Conservation (phyloP, 2,113 vertebrate species). For the Pluvialis apricaria region DNA sequence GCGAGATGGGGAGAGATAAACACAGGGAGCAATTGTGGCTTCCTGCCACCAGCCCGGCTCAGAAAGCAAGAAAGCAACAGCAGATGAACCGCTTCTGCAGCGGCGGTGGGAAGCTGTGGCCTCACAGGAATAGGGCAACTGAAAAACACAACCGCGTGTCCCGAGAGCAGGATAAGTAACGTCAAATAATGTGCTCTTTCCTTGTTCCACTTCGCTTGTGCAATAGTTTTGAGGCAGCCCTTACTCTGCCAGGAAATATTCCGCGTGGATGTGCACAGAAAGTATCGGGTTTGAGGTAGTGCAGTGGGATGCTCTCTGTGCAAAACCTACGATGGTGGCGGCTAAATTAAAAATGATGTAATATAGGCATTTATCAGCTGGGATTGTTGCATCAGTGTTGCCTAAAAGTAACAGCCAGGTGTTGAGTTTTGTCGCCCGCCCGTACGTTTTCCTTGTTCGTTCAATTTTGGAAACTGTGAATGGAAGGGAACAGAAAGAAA, state of each 20-base stretch:
- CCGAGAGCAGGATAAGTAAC: background rate
- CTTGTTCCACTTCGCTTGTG: background rate
- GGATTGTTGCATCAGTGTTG: background rate
- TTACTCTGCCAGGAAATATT: background rate
- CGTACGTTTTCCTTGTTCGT: background rate
- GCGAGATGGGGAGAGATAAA: conserved; percentile 48
- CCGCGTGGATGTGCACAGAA: background rate
- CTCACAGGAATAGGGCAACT: background rate
- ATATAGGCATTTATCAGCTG: background rate
- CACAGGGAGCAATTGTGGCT: conserved; percentile 58
- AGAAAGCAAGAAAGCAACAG: conserved; percentile 15
- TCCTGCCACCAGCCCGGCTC: conserved; percentile 53
- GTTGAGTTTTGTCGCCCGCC: background rate
- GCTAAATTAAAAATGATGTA: background rate
- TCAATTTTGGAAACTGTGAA: background rate
- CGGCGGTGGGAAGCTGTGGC: background rate
- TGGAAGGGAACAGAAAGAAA: background rate
- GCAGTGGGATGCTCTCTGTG: background rate
- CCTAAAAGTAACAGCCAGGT: background rate
- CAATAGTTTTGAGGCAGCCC: background rate
- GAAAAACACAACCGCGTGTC: background rate
- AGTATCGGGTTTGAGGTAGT: background rate
- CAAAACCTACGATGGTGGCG: background rate
- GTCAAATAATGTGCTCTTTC: background rate
- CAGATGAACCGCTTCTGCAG: conserved; percentile 27